Conservation (phyloP, 2,113 vertebrate species). For the Oryzias celebensis region DNA sequence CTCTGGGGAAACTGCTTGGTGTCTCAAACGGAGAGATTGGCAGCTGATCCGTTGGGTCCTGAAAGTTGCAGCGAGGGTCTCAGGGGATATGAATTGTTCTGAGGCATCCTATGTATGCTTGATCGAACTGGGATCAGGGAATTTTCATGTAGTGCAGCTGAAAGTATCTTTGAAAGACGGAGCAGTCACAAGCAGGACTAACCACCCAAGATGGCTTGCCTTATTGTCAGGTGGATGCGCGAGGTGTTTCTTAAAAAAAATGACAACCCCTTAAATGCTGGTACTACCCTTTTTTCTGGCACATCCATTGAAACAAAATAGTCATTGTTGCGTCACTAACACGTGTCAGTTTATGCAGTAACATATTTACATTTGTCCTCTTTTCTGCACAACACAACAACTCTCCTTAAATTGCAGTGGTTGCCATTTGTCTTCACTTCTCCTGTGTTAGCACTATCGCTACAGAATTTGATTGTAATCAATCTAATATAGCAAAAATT, state of each 20-base stretch:
- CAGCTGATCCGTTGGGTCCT: background rate
- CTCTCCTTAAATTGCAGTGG: background rate
- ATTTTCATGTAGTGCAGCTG: background rate
- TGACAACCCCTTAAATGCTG: no score
- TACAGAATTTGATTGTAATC: constrained; percentile 58
- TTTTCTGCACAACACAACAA: no score
- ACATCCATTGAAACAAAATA: no score
- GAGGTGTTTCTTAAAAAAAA: no score
- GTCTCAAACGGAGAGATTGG: background rate
- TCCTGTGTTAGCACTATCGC: constrained; percentile 59
- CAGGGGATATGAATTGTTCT: background rate
- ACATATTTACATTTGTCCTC: no score
- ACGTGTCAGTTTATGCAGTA: no score
- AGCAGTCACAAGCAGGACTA: background rate
- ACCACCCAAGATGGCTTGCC: no score
- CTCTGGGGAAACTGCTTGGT: background rate
- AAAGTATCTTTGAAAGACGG: background rate
- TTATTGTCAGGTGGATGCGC: no score
- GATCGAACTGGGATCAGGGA: background rate
- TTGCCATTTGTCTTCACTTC: constrained; percentile 37
- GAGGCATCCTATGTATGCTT: background rate
- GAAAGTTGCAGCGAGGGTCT: background rate
- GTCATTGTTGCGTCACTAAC: no score
- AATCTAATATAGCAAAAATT: constrained; percentile 53
- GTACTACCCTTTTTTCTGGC: no score